Conservation (phyloP, 1,140 invertebrate genomes). For the Caenorhabditis briggsae region DNA sequence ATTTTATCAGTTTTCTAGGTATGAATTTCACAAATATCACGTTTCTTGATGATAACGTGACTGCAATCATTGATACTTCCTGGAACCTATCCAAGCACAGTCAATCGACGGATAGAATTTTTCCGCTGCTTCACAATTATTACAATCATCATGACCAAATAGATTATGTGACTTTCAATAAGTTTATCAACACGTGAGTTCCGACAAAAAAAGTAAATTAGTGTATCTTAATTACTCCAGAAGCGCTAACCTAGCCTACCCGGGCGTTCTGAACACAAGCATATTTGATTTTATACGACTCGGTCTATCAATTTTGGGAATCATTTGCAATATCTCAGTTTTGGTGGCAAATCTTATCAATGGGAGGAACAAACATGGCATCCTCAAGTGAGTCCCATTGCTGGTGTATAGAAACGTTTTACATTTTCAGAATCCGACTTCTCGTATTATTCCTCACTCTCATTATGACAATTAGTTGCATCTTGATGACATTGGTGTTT, state of each 20-base stretch:
- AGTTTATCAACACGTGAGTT: constrained; percentile 35
- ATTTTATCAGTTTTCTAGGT: not conserved
- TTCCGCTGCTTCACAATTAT: not conserved
- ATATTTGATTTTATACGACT: not conserved
- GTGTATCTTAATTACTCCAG: not conserved
- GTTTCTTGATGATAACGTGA: not conserved
- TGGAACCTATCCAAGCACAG: not conserved
- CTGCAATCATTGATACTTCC: not conserved
- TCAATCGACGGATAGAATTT: not conserved
- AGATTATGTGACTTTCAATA: constrained; percentile 14
- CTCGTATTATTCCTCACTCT: constrained; percentile 15
- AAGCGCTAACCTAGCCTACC: not conserved
- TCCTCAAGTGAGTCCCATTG: constrained; percentile 14
- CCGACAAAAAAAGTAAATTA: not conserved
- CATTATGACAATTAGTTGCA: constrained; percentile 17
- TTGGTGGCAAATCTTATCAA: constrained; percentile 18
- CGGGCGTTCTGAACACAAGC: not conserved
- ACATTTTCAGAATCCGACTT: constrained; percentile 29
- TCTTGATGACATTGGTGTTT: constrained; percentile 28
- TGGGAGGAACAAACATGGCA: constrained; percentile 32
- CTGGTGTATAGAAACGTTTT: not conserved
- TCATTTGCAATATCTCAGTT: constrained; percentile 8
- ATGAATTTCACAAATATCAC: constrained; percentile 51
- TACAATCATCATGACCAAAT: constrained; percentile 40
- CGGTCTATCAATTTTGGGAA: not conserved